These are phyloP conservation scores for Drosophila birchii DNA, from an alignment of 2,888 invertebrate species.

Conservation along the genomic window DNA sequence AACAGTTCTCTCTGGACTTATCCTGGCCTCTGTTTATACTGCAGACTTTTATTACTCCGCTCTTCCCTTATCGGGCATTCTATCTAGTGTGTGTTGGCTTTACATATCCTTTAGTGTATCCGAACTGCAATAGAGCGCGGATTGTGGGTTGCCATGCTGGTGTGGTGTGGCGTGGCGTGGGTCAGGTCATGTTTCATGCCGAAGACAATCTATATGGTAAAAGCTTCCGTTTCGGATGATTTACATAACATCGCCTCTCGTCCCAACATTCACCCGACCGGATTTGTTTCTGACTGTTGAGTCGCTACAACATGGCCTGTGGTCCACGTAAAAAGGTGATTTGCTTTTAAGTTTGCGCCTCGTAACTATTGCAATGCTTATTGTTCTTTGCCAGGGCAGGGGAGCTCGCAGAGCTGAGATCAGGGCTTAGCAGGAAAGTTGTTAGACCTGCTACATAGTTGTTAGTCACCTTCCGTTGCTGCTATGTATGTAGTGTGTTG, in stretches of 20 bases:
- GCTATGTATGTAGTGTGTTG: neutral
- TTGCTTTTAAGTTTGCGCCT: conserved; percentile 69
- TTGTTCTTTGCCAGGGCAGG: conserved; percentile 50
- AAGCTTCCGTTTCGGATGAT: conserved; percentile 43
- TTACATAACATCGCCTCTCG: conserved; percentile 8
- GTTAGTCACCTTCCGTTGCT: conserved; percentile 21
- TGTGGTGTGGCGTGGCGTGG: conserved; percentile 12
- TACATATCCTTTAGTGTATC: conserved; percentile 33
- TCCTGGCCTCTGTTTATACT: neutral
- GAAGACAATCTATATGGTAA: conserved; percentile 58
- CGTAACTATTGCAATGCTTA: conserved; percentile 49
- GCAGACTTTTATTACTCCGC: conserved; percentile 62
- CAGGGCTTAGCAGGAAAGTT: conserved; percentile 47
- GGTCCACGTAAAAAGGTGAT: conserved; percentile 70
- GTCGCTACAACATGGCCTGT: conserved; percentile 46
- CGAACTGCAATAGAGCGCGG: conserved; percentile 71
- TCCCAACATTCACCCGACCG: conserved; percentile 7
- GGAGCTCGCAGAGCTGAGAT: conserved; percentile 15
- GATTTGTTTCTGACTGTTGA: conserved; percentile 47
- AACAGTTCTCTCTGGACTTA: conserved; percentile 38
- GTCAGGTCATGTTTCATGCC: conserved; percentile 72
- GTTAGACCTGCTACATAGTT: conserved; percentile 55
- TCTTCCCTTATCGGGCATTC: conserved; percentile 72
- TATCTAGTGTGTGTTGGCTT: conserved; percentile 62
- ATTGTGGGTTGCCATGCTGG: conserved; percentile 11